Percentiles rank a stretch among this genome's conserved stretches.
These are phyloP conservation scores for Telenomus remus DNA, from an alignment of 1,140 invertebrate genomes.

Conservation along the genomic window DNA sequence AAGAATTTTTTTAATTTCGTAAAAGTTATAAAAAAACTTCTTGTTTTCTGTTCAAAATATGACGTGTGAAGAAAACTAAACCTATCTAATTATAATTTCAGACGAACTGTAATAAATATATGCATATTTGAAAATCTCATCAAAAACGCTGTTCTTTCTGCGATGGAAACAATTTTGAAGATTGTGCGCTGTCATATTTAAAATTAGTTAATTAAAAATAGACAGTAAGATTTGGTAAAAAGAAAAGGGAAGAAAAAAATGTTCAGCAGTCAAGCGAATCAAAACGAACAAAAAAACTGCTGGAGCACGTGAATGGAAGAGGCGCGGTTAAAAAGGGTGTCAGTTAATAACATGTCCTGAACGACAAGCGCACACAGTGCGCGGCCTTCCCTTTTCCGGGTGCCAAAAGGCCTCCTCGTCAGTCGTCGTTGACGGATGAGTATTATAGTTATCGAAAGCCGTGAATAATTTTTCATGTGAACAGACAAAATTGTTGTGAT, in stretches of 20 bases:
- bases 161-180: no score
- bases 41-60: no score
- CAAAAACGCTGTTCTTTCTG: no score
- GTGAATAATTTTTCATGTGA: no score
- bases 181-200: slow-evolving; percentile 31
- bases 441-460: slow-evolving; percentile 46
- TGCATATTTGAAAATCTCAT: no score
- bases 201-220: slow-evolving; percentile 49
- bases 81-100: no score
- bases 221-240: slow-evolving; percentile 36
- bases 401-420: slow-evolving; percentile 58
- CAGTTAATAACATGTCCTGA: slow-evolving; percentile 66
- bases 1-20: no score
- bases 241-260: slow-evolving; percentile 10
- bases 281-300: slow-evolving; percentile 40
- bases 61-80: no score
- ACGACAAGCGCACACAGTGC: slow-evolving; percentile 60
- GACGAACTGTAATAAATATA: no score
- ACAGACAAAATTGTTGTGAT: slow-evolving; percentile 41
- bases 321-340: slow-evolving; percentile 54
- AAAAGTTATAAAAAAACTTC: no score
- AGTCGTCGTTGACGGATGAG: slow-evolving; percentile 40
- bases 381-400: slow-evolving; percentile 53
- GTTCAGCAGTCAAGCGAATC: slow-evolving; percentile 7
- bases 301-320: slow-evolving; percentile 45